phyloP scores from a whole-genome alignment of 1,140 invertebrate species.

The Dendroctonus valens region DNA sequence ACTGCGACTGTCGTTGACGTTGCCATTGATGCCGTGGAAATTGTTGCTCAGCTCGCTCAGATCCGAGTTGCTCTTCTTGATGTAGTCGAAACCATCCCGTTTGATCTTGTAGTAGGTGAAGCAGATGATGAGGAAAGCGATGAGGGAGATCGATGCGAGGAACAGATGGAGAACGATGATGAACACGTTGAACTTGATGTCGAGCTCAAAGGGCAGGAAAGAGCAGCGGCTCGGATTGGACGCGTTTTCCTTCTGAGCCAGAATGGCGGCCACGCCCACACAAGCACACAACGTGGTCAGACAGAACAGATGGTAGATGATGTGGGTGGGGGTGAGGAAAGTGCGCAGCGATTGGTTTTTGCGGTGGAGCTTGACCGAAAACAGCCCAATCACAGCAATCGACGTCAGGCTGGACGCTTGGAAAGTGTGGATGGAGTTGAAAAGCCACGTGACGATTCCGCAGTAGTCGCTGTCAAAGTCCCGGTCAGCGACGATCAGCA shows the following conservation, averaged over 20 bases:
- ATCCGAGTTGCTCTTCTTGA: slow-evolving; percentile 48
- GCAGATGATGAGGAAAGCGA: slow-evolving; percentile 43
- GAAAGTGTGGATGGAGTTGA: slow-evolving; percentile 55
- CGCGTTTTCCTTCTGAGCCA: slow-evolving; percentile 45
- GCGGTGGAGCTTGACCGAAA: slow-evolving; percentile 51
- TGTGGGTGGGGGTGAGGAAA: slow-evolving; percentile 54
- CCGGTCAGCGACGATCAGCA: slow-evolving; percentile 38
- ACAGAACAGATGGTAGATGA: slow-evolving; percentile 57
- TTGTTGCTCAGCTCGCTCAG: slow-evolving; percentile 41
- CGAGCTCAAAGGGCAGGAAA: slow-evolving; percentile 53
- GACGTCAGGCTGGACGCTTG: slow-evolving; percentile 57
- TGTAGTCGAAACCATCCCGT: slow-evolving; percentile 43
- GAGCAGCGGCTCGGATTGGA: slow-evolving; percentile 42
- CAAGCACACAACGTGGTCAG: slow-evolving; percentile 54
- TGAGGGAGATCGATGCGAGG: slow-evolving; percentile 48
- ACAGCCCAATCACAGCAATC: slow-evolving; percentile 53
- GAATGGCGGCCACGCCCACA: slow-evolving; percentile 52
- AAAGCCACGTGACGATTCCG: slow-evolving; percentile 53
- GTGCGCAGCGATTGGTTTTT: slow-evolving; percentile 54
- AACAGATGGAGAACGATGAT: slow-evolving; percentile 54
- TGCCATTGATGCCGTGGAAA: slow-evolving; percentile 38
- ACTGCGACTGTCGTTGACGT: slow-evolving; percentile 35
- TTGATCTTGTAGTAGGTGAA: slow-evolving; percentile 41
- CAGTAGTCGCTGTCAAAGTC: slow-evolving; percentile 48
- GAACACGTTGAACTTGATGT: slow-evolving; percentile 55